phyloP scores from a whole-genome alignment of 2,797 vertebrate genomes.

The Serranus cabrilla region DNA sequence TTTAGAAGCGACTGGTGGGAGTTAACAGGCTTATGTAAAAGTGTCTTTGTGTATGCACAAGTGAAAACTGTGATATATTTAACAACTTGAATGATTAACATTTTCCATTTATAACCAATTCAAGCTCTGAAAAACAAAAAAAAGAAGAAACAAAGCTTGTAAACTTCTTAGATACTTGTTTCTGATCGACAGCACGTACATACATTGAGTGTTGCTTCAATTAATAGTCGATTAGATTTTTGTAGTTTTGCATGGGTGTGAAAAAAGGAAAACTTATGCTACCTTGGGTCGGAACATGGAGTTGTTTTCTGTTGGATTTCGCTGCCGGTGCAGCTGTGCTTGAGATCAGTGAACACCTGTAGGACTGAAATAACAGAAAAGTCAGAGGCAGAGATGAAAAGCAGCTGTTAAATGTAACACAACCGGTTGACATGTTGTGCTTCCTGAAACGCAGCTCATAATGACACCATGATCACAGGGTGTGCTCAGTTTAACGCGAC shows the following conservation, averaged over 20 bases:
- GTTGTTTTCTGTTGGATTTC: conserved; percentile 41
- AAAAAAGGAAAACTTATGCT: conserved; percentile 51
- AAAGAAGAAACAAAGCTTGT: conserved; percentile 53
- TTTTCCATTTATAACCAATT: conserved; percentile 69
- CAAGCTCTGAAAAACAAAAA: conserved; percentile 30
- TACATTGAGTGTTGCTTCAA: conserved; percentile 55
- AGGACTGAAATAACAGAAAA: conserved; percentile 64
- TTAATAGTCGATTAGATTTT: conserved; percentile 65
- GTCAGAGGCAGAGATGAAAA: conserved; percentile 63
- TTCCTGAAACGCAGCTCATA: conserved; percentile 63
- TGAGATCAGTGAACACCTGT: conserved; percentile 61
- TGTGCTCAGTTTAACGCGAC: conserved; percentile 77
- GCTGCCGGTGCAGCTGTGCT: conserved; percentile 6
- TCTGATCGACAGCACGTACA: conserved; percentile 62
- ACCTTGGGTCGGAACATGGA: conserved; percentile 62
- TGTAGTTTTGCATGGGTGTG: conserved; percentile 54
- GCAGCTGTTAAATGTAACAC: conserved; percentile 72
- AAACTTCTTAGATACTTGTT: conserved; percentile 65
- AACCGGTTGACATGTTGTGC: conserved; percentile 73
- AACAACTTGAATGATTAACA: conserved; percentile 66
- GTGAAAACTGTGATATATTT: conserved; percentile 69
- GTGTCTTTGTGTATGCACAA: conserved; percentile 59
- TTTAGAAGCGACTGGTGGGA: conserved; percentile 72
- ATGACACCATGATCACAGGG: conserved; percentile 82
- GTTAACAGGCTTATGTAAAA: conserved; percentile 58